These are phyloP conservation scores for Lepisosteus osseus DNA, from an alignment of 2,113 vertebrate species.

Conservation along the genomic window DNA sequence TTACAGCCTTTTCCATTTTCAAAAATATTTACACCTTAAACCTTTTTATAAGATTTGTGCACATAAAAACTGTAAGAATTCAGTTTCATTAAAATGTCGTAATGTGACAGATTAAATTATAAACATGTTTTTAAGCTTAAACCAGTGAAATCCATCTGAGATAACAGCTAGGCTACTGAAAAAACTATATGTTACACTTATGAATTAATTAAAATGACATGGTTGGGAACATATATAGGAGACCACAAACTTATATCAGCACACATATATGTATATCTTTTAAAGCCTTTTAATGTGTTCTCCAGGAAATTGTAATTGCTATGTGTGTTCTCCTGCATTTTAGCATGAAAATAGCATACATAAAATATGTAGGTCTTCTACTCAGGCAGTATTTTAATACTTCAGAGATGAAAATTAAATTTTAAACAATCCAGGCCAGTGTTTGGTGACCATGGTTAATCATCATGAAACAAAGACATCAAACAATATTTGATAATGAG, in stretches of 20 bases:
- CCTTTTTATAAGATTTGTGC: constrained; percentile 27
- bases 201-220: neutral
- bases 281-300: constrained; percentile 28
- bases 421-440: constrained; percentile 72
- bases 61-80: no score
- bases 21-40: constrained; percentile 42
- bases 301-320: constrained; percentile 36
- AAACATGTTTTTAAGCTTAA: no score
- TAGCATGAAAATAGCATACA: constrained; percentile 60
- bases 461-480: constrained; percentile 77
- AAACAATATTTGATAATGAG: constrained; percentile 80
- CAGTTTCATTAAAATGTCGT: no score
- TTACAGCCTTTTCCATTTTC: constrained; percentile 35
- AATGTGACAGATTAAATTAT: no score
- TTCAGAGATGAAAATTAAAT: constrained; percentile 66
- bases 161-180: neutral
- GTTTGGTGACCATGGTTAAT: constrained; percentile 74
- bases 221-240: neutral
- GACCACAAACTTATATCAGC: constrained; percentile 22
- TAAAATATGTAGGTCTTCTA: constrained; percentile 62
- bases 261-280: constrained; percentile 26
- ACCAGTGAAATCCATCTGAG: neutral
- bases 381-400: constrained; percentile 56
- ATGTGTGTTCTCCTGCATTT: constrained; percentile 57
- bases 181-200: constrained; percentile 37